Evolutionary conservation across 2,113 vertebrate species (phyloP), one percentile per base, ranked within the genome.

Genomic region (Rhinolophus sinicus): DNA sequence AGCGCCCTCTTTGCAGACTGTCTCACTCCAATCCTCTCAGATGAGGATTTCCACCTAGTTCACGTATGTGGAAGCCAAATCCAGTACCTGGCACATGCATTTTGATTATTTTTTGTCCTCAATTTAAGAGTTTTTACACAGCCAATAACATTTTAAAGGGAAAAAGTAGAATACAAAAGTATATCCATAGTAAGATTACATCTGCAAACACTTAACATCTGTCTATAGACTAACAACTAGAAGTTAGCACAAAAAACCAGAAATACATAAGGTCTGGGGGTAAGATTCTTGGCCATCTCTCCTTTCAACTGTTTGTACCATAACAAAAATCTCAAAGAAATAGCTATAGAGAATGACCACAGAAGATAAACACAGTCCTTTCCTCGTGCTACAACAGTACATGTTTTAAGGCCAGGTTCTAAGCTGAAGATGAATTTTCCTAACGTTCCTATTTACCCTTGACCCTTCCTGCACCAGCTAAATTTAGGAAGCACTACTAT

Each of bases 401-500:
- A 50, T 1, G 2, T 8, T 47, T 65, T 28, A 69, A 62, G 33
- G 52, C 72, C 73, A 30, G 10, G 70, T n/a, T 88, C 73, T 83
- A 33, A 83, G 64, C 12, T 16, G 9, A 85, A 87, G 60, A 77
- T 35, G 16, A 13, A 50, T 88, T 75, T 77, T 97, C 91, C 33
- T 86, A 88, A 97, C 81, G n/a, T 67, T 60, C 98, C 96, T 95
- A 97, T 95, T 98, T 98, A 98, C 96, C 97, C 90, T 94, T 76
- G 95, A 97, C 92, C 85, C 86, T 95, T 96, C 96, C 94, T 96
- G 67, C 52, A 96, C 94, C 15, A n/a, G 93, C 98, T 98, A 98
- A 98, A 98, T 98, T 97, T 98, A 98, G 98, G 97, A 98, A 97
- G 97, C 98, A 38, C 47, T 56, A 90, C 92, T 81, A 91, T 97